phyloP scores from a whole-genome alignment of 1,140 invertebrate genomes.

The Temnothorax curvispinosus region DNA sequence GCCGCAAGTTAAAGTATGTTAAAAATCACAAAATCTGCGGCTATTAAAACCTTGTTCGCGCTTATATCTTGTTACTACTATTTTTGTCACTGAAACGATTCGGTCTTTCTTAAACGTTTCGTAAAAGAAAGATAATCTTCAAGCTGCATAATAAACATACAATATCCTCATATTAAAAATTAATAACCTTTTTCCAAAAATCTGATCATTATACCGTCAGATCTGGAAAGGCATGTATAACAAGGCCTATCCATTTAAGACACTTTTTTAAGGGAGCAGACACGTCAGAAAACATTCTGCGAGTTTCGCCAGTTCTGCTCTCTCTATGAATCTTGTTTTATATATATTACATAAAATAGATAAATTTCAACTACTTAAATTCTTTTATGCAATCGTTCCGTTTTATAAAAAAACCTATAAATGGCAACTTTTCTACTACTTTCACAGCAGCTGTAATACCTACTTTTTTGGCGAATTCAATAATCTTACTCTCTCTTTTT shows the following conservation, averaged over 20 bases:
- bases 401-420: conserved; percentile 69
- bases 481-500: conserved; percentile 82
- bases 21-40: conserved; percentile 35
- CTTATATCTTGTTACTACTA: conserved; percentile 12
- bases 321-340: conserved; percentile 46
- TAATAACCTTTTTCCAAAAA: conserved; percentile 54
- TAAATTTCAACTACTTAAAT: conserved; percentile 61
- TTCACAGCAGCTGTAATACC: conserved; percentile 65
- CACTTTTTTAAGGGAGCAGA: conserved; percentile 55
- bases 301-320: conserved; percentile 37
- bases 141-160: conserved; percentile 45
- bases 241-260: conserved; percentile 58
- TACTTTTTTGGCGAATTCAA: conserved; percentile 82
- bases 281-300: conserved; percentile 37
- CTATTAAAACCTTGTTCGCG: conserved; percentile 30
- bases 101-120: conserved; percentile 65
- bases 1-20: conserved; percentile 24
- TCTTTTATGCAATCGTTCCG: conserved; percentile 35
- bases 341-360: conserved; percentile 66
- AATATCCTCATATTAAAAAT: conserved; percentile 53
- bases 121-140: conserved; percentile 70
- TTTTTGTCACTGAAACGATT: conserved; percentile 54
- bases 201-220: conserved; percentile 67
- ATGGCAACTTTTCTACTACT: conserved; percentile 73
- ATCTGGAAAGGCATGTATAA: conserved; percentile 63